Evolutionary conservation across 2,113 vertebrate species (phyloP).

Genomic region (Gopherus flavomarginatus): DNA sequence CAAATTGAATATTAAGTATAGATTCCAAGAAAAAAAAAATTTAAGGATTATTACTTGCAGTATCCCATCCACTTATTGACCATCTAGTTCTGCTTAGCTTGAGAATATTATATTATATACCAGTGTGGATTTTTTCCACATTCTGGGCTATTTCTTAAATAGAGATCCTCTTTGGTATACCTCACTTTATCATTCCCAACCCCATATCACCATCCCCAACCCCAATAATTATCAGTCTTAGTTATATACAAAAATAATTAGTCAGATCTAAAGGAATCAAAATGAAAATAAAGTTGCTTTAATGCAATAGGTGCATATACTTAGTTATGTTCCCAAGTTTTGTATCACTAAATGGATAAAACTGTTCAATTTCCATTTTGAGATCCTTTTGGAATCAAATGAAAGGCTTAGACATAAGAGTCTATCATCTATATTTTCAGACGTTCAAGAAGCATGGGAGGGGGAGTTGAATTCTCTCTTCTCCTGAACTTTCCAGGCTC

Average conservation of each 20-base stretch:
- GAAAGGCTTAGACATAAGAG: too few species aligned
- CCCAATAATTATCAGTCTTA: fast-evolving
- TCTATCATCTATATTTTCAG: not conserved
- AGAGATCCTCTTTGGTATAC: not conserved
- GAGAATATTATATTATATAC: not conserved
- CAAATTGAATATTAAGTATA: not conserved
- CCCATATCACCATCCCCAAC: fast-evolving
- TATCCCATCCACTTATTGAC: not conserved
- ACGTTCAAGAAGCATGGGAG: not conserved
- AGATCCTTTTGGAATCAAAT: not conserved
- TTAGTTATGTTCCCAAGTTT: not conserved
- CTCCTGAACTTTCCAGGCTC: not conserved
- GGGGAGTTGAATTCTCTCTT: not conserved
- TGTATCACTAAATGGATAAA: not conserved
- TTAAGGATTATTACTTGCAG: not conserved
- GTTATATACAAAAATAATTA: not conserved
- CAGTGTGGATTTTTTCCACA: not conserved
- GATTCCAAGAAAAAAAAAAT: not conserved
- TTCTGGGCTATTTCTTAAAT: not conserved
- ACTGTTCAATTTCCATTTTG: not conserved
- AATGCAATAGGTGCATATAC: not conserved
- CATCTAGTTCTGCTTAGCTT: not conserved
- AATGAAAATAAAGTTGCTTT: not conserved
- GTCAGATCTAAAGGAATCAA: not conserved
- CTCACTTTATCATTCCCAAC: not conserved